Base-by-base conservation (phyloP, 2,888 invertebrate species). In the Melanostoma scalare region DNA sequence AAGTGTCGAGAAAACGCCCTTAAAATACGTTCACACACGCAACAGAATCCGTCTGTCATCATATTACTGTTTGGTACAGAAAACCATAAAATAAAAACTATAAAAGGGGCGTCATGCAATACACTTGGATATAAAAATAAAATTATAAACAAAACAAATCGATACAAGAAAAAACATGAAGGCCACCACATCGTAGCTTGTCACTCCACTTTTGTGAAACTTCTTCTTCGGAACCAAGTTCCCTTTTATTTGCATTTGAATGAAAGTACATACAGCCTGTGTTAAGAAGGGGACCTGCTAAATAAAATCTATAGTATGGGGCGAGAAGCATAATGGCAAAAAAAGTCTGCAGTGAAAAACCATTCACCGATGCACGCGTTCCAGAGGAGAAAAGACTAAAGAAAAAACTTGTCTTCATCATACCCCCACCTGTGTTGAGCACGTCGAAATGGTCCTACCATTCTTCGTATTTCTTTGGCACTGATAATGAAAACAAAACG, bases 101-200 rank as follows among this genome's bases (percentile, higher is more conserved):
- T 61, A 52, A 75, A 77, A 50, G 72, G 73, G 81, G 81, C 77
- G 81, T 82, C 68, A 76, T 63, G 58, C 58, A 48, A 76, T 50
- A 44, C 35, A 38, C 36, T 61, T 42, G 72, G 9, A 42, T 9
- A 50, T 67, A 72, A 48, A 53, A 55, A 71, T 40, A 33, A 48
- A 20, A 44, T 20, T 20, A 20, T 20, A 20, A 20, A 20, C 20
- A 69, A 35, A 56, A 72, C 56, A 56, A 77, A 81, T 77, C 81
- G 56, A 82, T 82, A 52, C 44, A 50, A 60, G 44, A 73, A 67
- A 4, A 67, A 9, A 30, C 72, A 68, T 48, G 76, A 81, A 76
- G 81, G 81, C 55, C 76, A 50, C 38, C 4, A 4, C 63, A 50
- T 50, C 63, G 31, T 35, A 36, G 35, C 48, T 8, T 10, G 46